These are phyloP conservation scores for Gopherus flavomarginatus DNA, from an alignment of 2,113 vertebrate genomes.

Conservation along the genomic window DNA sequence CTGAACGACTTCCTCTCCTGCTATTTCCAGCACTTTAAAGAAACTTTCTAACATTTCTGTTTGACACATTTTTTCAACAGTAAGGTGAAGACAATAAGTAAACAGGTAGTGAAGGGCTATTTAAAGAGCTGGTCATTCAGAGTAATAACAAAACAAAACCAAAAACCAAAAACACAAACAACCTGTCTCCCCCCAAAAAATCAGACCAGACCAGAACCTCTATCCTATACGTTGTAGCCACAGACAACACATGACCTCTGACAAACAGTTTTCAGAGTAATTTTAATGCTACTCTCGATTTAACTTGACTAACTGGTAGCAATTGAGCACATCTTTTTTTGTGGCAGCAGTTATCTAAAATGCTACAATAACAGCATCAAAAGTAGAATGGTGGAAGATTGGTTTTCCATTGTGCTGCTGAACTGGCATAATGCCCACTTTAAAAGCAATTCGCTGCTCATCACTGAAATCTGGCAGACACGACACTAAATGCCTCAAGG, in stretches of 20 bases:
- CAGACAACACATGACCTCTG: slow-evolving; percentile 87
- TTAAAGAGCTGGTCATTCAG: slow-evolving; percentile 86
- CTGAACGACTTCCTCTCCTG: slow-evolving; percentile 83
- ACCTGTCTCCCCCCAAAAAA: slow-evolving; percentile 35
- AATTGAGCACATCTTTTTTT: slow-evolving; percentile 90
- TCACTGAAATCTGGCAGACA: slow-evolving; percentile 95
- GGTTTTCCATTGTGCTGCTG: slow-evolving; percentile 95
- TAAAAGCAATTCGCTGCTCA: slow-evolving; percentile 96
- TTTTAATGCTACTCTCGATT: slow-evolving; percentile 92
- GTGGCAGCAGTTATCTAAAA: slow-evolving; percentile 94
- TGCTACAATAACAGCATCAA: slow-evolving; percentile 94
- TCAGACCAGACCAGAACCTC: slow-evolving; percentile 78
- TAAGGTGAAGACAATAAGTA: slow-evolving; percentile 87
- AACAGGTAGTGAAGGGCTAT: slow-evolving; percentile 86
- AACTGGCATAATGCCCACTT: slow-evolving; percentile 96
- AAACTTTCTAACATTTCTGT: slow-evolving; percentile 86
- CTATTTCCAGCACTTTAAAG: slow-evolving; percentile 86
- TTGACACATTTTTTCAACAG: slow-evolving; percentile 85
- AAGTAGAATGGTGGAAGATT: slow-evolving; percentile 94
- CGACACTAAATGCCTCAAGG: slow-evolving; percentile 92
- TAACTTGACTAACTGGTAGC: slow-evolving; percentile 92
- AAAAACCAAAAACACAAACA: slow-evolving; percentile 21
- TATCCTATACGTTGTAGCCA: slow-evolving; percentile 79
- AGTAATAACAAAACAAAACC: slow-evolving; percentile 79
- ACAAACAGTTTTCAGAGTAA: slow-evolving; percentile 91